Conservation (phyloP, 2,113 vertebrate genomes). For the Pseudolaguvia tuberculata region DNA sequence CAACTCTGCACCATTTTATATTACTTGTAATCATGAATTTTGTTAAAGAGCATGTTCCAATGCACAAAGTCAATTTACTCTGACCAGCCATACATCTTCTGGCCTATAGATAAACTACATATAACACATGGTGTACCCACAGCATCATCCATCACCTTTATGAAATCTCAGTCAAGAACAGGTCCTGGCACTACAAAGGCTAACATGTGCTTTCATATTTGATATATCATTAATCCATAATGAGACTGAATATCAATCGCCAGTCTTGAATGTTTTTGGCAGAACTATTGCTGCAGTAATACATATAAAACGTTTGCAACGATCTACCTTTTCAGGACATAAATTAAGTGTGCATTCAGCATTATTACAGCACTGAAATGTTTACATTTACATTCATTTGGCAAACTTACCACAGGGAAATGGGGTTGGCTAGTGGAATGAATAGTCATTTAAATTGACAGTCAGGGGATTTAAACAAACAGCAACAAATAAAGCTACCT, state of each 20-base stretch:
- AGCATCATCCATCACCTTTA: constrained; percentile 33
- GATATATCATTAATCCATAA: constrained; percentile 26
- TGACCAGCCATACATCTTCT: constrained; percentile 22
- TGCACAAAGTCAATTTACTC: constrained; percentile 45
- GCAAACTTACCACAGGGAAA: not conserved
- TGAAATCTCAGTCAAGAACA: constrained; percentile 8
- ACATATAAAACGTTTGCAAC: not conserved
- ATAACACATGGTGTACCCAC: constrained; percentile 19
- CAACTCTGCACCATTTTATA: constrained; percentile 26
- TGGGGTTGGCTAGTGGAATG: not conserved
- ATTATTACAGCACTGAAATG: not conserved
- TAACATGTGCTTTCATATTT: constrained; percentile 16
- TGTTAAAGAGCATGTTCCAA: constrained; percentile 32
- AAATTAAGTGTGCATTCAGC: not conserved
- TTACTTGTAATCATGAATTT: constrained; percentile 42
- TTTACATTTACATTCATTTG: not conserved
- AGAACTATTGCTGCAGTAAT: not conserved
- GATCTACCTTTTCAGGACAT: not conserved
- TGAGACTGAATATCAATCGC: constrained; percentile 7
- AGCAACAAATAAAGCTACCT: not conserved
- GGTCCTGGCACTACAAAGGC: not conserved
- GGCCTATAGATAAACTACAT: constrained; percentile 37
- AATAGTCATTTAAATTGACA: not conserved
- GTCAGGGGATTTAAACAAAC: not conserved
- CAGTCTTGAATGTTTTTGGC: not conserved